These are phyloP conservation scores for Crossaster papposus DNA, from an alignment of 53 echinoderm and acorn worm genomes.

Conservation along the genomic window DNA sequence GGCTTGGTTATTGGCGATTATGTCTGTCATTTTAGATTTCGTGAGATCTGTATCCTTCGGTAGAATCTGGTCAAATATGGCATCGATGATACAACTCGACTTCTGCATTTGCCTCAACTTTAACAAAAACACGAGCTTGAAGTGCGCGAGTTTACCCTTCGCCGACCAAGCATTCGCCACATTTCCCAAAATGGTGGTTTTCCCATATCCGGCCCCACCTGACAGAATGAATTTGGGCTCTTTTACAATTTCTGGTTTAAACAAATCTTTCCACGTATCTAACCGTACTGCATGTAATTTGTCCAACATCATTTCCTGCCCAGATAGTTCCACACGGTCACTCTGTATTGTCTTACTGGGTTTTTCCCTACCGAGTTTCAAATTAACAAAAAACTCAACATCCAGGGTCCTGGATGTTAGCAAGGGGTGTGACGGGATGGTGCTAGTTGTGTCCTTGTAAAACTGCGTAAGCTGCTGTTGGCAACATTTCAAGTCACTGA, in stretches of 20 bases:
- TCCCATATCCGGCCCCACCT: constrained; percentile 20
- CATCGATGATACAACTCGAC: too few relatives aligned
- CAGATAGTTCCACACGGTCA: not conserved
- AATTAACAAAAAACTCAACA: not conserved
- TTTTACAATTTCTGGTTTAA: not conserved
- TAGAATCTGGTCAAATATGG: too few relatives aligned
- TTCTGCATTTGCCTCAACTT: too few relatives aligned
- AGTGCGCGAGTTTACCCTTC: too few relatives aligned
- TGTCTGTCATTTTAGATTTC: too few relatives aligned
- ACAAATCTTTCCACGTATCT: not conserved
- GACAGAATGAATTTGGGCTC: not conserved
- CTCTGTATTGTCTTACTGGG: not conserved
- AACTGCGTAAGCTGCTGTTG: too few relatives aligned
- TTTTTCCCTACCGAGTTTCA: not conserved
- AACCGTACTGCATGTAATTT: not conserved
- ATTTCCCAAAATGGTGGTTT: constrained; percentile 4
- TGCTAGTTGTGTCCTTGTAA: constrained; percentile 7
- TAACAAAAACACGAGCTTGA: not conserved
- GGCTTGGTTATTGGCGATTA: too few relatives aligned
- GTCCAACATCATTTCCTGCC: not conserved
- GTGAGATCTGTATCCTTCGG: too few relatives aligned
- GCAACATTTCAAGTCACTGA: too few relatives aligned
- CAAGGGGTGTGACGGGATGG: constrained; percentile 15
- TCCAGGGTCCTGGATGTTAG: not conserved
- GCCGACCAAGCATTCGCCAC: too few relatives aligned